Conservation (phyloP, 2,888 invertebrate species). For the Malthinus seriepunctatus region DNA sequence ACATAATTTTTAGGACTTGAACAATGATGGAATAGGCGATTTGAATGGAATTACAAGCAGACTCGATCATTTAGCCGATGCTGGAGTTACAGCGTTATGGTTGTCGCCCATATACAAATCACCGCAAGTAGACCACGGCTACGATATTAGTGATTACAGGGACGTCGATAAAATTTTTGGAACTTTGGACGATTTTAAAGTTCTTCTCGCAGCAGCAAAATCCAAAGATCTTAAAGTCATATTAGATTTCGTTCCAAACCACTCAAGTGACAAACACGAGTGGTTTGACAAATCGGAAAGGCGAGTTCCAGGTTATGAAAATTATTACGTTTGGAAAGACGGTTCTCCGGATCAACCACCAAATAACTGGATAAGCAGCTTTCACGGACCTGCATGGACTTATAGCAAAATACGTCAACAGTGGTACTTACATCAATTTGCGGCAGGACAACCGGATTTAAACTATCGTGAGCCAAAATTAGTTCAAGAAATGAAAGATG, state of each 20-base stretch:
- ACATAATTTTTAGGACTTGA: conserved; percentile 64
- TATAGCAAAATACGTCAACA: conserved; percentile 44
- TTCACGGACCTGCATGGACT: conserved; percentile 41
- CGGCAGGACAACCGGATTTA: conserved; percentile 75
- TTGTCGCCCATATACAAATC: conserved; percentile 83
- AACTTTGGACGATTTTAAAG: conserved; percentile 69
- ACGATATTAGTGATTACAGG: conserved; percentile 81
- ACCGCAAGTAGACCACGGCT: conserved; percentile 86
- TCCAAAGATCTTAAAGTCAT: conserved; percentile 53
- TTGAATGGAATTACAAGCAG: conserved; percentile 64
- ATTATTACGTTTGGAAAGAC: conserved; percentile 80
- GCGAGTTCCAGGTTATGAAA: conserved; percentile 63
- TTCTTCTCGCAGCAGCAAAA: conserved; percentile 61
- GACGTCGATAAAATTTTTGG: conserved; percentile 76
- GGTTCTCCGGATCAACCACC: conserved; percentile 61
- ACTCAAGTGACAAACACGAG: conserved; percentile 75
- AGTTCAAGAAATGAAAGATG: conserved; percentile 67
- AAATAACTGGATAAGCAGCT: conserved; percentile 72
- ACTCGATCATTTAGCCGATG: conserved; percentile 52
- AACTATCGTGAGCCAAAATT: conserved; percentile 76
- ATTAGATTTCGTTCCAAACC: conserved; percentile 59
- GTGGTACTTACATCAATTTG: conserved; percentile 82
- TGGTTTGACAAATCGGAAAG: conserved; percentile 79
- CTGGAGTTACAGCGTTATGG: conserved; percentile 79
- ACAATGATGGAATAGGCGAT: conserved; percentile 86